These are phyloP conservation scores for Egretta garzetta DNA, from an alignment of 2,113 vertebrate genomes.

Conservation along the genomic window DNA sequence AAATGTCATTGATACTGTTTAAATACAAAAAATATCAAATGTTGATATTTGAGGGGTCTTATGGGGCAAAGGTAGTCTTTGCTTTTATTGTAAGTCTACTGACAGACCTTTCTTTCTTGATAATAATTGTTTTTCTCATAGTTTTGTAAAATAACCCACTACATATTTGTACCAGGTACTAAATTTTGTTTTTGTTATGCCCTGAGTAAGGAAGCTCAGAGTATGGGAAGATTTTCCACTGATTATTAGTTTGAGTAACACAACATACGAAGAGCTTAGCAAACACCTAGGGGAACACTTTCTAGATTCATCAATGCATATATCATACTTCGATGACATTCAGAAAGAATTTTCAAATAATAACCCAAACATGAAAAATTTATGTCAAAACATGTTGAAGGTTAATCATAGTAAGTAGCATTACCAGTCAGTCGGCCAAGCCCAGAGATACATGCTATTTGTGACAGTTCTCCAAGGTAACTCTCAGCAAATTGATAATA, in stretches of 20 bases:
- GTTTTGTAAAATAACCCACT: background rate
- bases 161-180: too few relatives aligned
- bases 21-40: background rate
- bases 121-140: background rate
- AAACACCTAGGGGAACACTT: background rate
- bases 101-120: background rate
- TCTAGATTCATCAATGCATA: background rate
- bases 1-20: background rate
- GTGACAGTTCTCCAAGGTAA: background rate
- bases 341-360: background rate
- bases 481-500: background rate
- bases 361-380: background rate
- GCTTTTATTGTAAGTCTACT: background rate
- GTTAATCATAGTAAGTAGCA: background rate
- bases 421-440: background rate
- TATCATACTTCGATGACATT: background rate
- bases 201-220: background rate
- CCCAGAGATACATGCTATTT: background rate
- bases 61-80: background rate
- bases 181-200: too few relatives aligned
- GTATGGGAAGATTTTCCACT: background rate
- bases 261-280: background rate
- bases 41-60: background rate
- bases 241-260: background rate
- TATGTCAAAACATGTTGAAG: background rate